Base-by-base conservation (phyloP, 2,113 vertebrate genomes). In the Tenrec ecaudatus region DNA sequence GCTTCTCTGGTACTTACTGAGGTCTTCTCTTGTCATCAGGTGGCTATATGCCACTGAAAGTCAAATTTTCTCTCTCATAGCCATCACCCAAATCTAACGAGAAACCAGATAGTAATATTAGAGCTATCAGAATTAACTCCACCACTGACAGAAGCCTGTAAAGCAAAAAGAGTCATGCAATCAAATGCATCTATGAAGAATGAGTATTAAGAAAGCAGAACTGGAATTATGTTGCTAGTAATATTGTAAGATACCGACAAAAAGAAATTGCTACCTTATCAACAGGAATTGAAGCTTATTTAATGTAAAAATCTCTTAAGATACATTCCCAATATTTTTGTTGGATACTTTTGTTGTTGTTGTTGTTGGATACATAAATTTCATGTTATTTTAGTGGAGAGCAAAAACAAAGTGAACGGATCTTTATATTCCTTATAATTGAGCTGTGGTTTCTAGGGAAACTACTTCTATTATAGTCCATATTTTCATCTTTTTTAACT, bases 1-100 rank as follows among this genome's bases (percentile, higher is more conserved):
- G 10, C 43, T 6, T 47, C 43, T 47, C 43, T 10, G 10, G 47
- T 14, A 53, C 6, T 53, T 53, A 53, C 47, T 53, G 47, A 53
- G 47, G 11, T 14, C 47, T 53, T 53, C 47, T 12, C 47, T 53
- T 53, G 47, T 53, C 11, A 53, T 53, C 47, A 14, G 47, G 9
- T 53, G 47, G 47, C 4, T 53, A 53, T 53, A 53, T 53, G 6
- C 47, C 47, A 53, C 47, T 53, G 47, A 53, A 87, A 88, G 53
- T 6, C 60, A 82, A 3, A 79, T 19, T 76, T 84, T 93, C 57
- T 25, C 43, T 62, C 77, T n/a, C 0, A 29, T 68, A 33, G 43
- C n/a, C 88, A 90, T 83, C 79, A 93, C 76, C 10, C 23, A 47
- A 53, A 19, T 53, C 77, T 90, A 71, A 89, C 90, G 23, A 88